Evolutionary conservation across 1,140 invertebrate species (phyloP).

Genomic region (Drosophila orosa): DNA sequence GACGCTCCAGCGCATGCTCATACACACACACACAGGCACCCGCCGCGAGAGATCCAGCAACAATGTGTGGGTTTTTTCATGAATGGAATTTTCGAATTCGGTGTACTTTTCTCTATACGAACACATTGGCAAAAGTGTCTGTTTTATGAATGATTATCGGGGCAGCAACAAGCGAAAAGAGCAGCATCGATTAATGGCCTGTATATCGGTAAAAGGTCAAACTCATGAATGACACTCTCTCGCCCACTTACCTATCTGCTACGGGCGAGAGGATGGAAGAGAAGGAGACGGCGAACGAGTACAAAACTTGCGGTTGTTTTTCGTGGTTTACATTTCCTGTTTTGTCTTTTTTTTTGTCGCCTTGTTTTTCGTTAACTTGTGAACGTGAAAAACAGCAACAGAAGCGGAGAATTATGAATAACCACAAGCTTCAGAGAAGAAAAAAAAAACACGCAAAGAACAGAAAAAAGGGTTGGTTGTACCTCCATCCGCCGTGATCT

Average conservation of each 20-base stretch:
- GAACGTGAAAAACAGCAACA: conserved; percentile 18
- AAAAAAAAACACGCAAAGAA: conserved; percentile 6
- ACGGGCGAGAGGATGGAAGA: not conserved
- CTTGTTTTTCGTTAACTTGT: conserved; percentile 48
- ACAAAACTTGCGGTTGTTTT: conserved; percentile 66
- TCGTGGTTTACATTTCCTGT: conserved; percentile 79
- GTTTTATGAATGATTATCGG: conserved; percentile 79
- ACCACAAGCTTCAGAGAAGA: conserved; percentile 54
- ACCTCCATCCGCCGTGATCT: conserved; percentile 62
- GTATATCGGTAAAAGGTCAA: conserved; percentile 56
- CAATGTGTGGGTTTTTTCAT: conserved; percentile 83
- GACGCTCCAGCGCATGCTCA: conserved; percentile 65
- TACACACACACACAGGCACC: conserved; percentile 62
- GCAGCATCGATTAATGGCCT: conserved; percentile 47
- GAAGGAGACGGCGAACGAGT: conserved; percentile 11
- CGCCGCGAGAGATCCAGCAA: conserved; percentile 52
- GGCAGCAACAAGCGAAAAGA: conserved; percentile 31
- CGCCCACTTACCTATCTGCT: conserved; percentile 9
- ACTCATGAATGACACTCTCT: conserved; percentile 50
- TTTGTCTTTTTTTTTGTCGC: conserved; percentile 69
- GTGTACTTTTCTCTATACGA: conserved; percentile 78
- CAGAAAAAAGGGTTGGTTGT: conserved; percentile 48
- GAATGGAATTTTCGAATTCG: conserved; percentile 83
- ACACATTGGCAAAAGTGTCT: conserved; percentile 45
- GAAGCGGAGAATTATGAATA: conserved; percentile 56